These are phyloP conservation scores for Helogale parvula DNA, from an alignment of 2,113 vertebrate genomes.

Conservation along the genomic window DNA sequence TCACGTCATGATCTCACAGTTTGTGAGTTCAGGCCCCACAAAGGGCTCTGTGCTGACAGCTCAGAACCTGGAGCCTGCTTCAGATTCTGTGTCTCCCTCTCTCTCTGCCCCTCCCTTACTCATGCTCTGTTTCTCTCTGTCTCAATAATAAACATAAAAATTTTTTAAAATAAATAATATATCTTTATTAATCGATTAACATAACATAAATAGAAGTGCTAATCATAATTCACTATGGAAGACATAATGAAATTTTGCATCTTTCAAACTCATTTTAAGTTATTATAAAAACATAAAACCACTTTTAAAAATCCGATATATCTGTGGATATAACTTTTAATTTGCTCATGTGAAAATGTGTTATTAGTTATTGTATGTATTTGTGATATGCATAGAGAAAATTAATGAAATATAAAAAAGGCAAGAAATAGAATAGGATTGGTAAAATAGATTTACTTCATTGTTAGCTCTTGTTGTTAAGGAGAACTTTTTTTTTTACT, in stretches of 20 bases:
- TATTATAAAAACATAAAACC: background rate
- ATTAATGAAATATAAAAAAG: background rate
- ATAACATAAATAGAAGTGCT: background rate
- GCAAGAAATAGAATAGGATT: background rate
- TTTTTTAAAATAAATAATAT: no score
- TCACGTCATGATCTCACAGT: no score
- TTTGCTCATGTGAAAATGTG: background rate
- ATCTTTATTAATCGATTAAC: background rate
- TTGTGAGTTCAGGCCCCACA: no score
- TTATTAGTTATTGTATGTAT: background rate
- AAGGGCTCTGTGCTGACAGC: no score
- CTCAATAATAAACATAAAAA: no score
- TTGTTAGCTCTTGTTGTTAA: background rate
- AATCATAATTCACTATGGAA: background rate
- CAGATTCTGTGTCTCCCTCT: no score
- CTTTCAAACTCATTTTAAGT: background rate
- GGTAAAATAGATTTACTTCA: background rate
- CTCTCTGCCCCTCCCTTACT: no score
- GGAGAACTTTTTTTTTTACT: background rate
- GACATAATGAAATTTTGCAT: background rate
- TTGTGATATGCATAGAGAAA: background rate
- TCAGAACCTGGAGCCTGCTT: no score
- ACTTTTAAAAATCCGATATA: background rate
- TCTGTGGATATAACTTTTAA: background rate
- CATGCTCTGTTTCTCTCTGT: no score